Evolutionary conservation across 2,797 vertebrate genomes (phyloP).

Genomic region (Oreochromis mossambicus): DNA sequence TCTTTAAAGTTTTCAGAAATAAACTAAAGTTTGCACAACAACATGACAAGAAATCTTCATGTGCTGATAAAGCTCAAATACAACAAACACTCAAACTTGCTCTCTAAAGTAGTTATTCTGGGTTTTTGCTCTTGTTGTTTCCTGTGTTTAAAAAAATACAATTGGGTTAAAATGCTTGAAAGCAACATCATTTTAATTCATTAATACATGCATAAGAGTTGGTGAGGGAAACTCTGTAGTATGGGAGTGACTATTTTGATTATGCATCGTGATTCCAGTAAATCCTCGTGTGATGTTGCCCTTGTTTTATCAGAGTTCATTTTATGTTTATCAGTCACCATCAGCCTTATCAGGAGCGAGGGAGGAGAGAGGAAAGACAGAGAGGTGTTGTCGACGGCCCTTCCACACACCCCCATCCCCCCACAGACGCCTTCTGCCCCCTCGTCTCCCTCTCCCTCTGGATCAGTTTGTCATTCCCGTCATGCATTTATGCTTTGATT

Average conservation of each 20-base stretch:
- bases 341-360: slow-evolving; percentile 50
- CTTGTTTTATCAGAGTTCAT: slow-evolving; percentile 40
- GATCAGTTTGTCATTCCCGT: neutral
- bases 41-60: neutral
- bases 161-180: neutral
- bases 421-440: slow-evolving; percentile 12
- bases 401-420: slow-evolving; percentile 39
- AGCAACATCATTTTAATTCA: too few species aligned
- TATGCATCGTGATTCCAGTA: slow-evolving; percentile 32
- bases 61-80: neutral
- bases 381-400: slow-evolving; percentile 52
- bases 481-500: neutral
- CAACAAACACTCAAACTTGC: neutral
- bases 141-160: fast-evolving
- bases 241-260: neutral
- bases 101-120: fast-evolving
- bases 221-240: neutral
- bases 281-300: slow-evolving; percentile 16
- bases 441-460: neutral
- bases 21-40: neutral
- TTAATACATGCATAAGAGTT: neutral
- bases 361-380: slow-evolving; percentile 4
- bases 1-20: neutral
- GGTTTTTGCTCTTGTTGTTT: neutral
- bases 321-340: slow-evolving; percentile 57